These are phyloP conservation scores for Murina feae DNA, from an alignment of 2,113 vertebrate genomes.

Conservation along the genomic window DNA sequence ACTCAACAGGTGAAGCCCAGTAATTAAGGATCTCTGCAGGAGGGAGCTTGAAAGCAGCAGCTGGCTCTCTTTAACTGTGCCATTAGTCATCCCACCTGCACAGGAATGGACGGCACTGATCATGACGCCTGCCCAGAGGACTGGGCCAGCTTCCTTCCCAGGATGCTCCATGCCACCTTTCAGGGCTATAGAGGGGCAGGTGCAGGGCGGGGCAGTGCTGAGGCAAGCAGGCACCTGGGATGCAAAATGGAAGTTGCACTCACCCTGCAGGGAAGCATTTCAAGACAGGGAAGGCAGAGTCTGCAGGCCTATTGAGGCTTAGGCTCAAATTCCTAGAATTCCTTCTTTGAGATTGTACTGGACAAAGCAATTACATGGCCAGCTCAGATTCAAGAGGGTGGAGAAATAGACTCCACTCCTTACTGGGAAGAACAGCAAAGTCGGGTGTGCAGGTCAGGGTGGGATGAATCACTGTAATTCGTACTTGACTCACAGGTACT, in stretches of 20 bases:
- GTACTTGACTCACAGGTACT: background rate
- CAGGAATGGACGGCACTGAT: background rate
- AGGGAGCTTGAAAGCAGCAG: background rate
- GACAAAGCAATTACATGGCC: background rate
- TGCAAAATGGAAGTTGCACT: background rate
- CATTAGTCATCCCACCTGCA: slow-evolving; percentile 22
- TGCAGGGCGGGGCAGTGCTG: background rate
- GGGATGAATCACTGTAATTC: background rate
- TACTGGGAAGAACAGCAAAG: background rate
- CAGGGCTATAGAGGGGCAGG: background rate
- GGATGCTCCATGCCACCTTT: background rate
- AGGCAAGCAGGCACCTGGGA: fast-evolving
- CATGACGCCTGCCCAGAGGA: background rate
- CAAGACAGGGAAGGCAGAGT: background rate
- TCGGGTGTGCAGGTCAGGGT: background rate
- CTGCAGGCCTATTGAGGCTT: background rate
- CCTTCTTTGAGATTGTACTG: background rate
- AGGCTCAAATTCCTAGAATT: background rate
- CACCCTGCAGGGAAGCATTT: background rate
- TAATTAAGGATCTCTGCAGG: slow-evolving; percentile 48
- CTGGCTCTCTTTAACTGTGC: background rate
- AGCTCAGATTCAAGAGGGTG: background rate
- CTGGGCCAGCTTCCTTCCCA: background rate
- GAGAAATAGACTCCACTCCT: background rate
- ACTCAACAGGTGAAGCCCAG: slow-evolving; percentile 55